Percentiles rank a stretch among this genome's conserved stretches.
Evolutionary conservation across 2,888 invertebrate genomes (phyloP).

Genomic region (Andrena praecox): DNA sequence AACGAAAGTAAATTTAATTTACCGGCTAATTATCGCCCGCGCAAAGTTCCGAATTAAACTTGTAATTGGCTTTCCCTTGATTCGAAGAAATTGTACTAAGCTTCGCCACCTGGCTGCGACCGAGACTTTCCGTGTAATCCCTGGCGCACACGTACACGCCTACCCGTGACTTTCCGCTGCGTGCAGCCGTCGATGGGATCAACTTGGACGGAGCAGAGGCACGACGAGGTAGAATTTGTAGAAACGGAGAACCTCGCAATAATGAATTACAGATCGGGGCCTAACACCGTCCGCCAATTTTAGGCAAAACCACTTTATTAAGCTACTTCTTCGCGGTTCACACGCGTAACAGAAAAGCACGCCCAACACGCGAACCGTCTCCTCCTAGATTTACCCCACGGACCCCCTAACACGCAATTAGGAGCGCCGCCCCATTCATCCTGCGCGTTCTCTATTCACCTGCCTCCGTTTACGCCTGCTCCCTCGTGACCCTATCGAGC

Average conservation of each 20-base stretch:
- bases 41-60: slow-evolving; percentile 83
- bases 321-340: too few species aligned
- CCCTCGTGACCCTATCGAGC: slow-evolving; percentile 17
- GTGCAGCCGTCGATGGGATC: not conserved
- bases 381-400: too few species aligned
- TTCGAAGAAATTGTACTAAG: slow-evolving; percentile 81
- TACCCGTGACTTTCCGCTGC: not conserved
- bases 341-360: too few species aligned
- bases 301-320: too few species aligned
- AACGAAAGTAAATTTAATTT: slow-evolving; percentile 83
- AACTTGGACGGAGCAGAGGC: not conserved
- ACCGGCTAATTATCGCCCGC: slow-evolving; percentile 82
- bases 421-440: not conserved
- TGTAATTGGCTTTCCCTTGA: slow-evolving; percentile 82
- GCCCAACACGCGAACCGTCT: too few species aligned
- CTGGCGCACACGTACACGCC: slow-evolving; percentile 7
- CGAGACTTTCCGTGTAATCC: slow-evolving; percentile 63
- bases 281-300: too few species aligned
- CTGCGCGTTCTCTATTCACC: not conserved
- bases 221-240: not conserved
- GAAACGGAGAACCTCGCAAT: too few species aligned
- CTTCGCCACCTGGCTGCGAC: slow-evolving; percentile 64
- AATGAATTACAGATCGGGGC: too few species aligned
- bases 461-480: slow-evolving; percentile 2
- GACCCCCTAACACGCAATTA: too few species aligned